These are phyloP conservation scores for Drosophila silvestris DNA, from an alignment of 2,888 invertebrate genomes.

Conservation along the genomic window DNA sequence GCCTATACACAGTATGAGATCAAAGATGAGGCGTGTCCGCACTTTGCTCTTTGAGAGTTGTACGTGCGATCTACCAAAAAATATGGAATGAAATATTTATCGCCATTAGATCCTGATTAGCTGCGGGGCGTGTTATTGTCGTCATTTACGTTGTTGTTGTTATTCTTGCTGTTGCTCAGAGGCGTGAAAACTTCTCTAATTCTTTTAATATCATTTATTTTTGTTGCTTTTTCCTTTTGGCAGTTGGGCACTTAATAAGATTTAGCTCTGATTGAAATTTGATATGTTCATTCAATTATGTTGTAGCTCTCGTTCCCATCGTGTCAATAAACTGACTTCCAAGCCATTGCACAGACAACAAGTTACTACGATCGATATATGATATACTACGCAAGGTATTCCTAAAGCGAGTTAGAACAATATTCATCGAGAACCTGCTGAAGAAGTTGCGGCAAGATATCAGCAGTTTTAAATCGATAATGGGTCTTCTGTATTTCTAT, in stretches of 20 bases:
- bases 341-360: conserved; percentile 27
- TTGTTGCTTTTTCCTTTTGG: conserved; percentile 15
- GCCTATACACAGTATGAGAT: neutral
- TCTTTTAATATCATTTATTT: conserved; percentile 2
- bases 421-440: neutral
- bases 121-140: conserved; percentile 71
- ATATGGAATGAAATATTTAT: conserved; percentile 78
- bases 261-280: conserved; percentile 73
- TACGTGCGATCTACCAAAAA: conserved; percentile 51
- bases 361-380: conserved; percentile 11
- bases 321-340: conserved; percentile 70
- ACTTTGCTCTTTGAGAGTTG: conserved; percentile 16
- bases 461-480: neutral
- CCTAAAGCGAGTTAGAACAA: neutral
- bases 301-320: conserved; percentile 34
- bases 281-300: conserved; percentile 79
- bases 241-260: conserved; percentile 68
- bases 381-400: neutral
- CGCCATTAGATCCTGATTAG: conserved; percentile 81
- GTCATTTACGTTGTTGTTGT: conserved; percentile 15
- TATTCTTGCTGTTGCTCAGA: conserved; percentile 12
- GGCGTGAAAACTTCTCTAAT: conserved; percentile 23
- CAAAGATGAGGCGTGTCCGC: conserved; percentile 54
- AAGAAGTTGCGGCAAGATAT: neutral
- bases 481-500: neutral